phyloP scores from a whole-genome alignment of 2,797 vertebrate genomes.

The Denticeps clupeoides region DNA sequence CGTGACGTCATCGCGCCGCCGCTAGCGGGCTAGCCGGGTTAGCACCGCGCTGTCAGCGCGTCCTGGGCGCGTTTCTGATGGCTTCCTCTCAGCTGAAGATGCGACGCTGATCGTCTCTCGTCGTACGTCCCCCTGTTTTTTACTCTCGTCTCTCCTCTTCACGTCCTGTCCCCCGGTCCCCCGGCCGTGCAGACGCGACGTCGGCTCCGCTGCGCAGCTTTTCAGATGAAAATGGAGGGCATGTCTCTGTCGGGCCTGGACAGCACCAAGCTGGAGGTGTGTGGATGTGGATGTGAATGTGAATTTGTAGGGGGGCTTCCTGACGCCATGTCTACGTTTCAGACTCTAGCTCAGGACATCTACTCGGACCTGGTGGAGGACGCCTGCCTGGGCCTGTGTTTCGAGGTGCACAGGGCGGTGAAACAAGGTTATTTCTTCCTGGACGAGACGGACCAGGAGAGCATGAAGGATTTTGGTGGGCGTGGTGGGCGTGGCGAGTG shows the following conservation, averaged over 20 bases:
- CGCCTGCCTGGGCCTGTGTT: constrained; percentile 91
- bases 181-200: constrained; percentile 56
- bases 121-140: too few relatives aligned
- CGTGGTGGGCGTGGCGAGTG: constrained; percentile 4
- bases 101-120: too few relatives aligned
- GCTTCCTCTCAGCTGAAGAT: too few relatives aligned
- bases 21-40: too few relatives aligned
- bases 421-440: constrained; percentile 94
- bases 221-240: constrained; percentile 99
- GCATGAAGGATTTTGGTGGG: constrained; percentile 93
- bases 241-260: constrained; percentile 97
- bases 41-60: too few relatives aligned
- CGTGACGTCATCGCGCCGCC: too few relatives aligned
- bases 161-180: constrained; percentile 27
- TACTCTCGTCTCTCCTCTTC: too few relatives aligned
- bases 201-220: constrained; percentile 56
- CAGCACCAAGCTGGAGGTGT: constrained; percentile 94
- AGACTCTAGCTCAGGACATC: constrained; percentile 94
- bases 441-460: constrained; percentile 90
- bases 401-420: constrained; percentile 88
- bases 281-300: neutral
- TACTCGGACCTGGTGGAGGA: constrained; percentile 93
- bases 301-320: neutral
- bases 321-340: constrained; percentile 1
- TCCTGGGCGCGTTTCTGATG: too few relatives aligned